These are phyloP conservation scores for Oligia latruncula DNA, from an alignment of 2,888 invertebrate species.

Conservation along the genomic window DNA sequence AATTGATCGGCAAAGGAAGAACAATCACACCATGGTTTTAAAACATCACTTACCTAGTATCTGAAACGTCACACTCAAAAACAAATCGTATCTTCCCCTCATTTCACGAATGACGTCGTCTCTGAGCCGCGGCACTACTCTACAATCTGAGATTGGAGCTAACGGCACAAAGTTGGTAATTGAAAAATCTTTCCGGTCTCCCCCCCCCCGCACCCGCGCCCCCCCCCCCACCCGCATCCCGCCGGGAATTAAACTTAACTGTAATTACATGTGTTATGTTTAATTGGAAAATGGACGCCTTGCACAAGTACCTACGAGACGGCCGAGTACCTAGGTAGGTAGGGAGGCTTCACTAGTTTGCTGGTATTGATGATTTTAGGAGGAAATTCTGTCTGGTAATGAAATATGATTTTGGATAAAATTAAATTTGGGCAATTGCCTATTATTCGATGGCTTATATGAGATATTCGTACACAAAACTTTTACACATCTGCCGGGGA, in stretches of 20 bases:
- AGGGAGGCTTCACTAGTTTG: neutral
- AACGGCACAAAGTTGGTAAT: conserved; percentile 88
- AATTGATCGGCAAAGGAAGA: neutral
- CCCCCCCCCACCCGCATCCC: conserved; percentile 37
- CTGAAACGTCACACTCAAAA: neutral
- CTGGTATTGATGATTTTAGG: neutral
- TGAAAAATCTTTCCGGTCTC: conserved; percentile 87
- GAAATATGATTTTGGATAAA: neutral
- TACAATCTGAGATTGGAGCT: conserved; percentile 84
- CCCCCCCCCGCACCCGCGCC: conserved; percentile 45
- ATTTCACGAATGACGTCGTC: neutral
- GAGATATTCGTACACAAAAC: neutral
- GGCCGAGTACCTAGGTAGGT: neutral
- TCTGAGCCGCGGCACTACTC: conserved; percentile 69
- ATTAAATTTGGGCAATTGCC: neutral
- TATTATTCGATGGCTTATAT: neutral
- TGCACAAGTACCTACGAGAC: conserved; percentile 21
- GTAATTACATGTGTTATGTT: conserved; percentile 73
- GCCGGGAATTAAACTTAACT: conserved; percentile 71
- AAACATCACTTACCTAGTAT: neutral
- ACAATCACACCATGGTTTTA: neutral
- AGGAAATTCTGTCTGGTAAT: neutral
- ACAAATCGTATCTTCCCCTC: neutral
- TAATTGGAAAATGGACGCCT: conserved; percentile 61
- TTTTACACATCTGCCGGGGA: neutral